Evolutionary conservation across 1,140 invertebrate genomes (phyloP), one percentile per base, ranked within the genome.

Genomic region (Conus betulinus): DNA sequence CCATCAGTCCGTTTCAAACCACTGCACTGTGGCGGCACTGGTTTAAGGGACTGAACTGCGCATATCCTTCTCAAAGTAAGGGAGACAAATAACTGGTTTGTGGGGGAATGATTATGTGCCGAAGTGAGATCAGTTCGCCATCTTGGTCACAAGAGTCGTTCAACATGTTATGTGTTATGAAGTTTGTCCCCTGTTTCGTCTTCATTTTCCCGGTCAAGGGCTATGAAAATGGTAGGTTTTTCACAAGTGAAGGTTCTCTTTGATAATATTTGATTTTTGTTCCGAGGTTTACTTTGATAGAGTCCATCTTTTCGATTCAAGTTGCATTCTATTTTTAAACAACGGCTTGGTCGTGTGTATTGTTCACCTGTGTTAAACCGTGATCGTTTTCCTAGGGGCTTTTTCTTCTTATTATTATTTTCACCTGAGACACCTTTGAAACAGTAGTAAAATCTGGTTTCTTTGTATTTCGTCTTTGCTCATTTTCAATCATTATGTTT

Each of bases 141-240:
- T 78, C n/a, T 78, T 78, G 76, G 76, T 39, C 39, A 25, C 25
- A 27, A 27, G 25, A 11, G 27, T 6, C 15, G 76, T 78, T 27
- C 23, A 27, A 78, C 76, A 78, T 78, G 76, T 39, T 78, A 25
- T 78, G 76, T 23, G 23, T 39, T 2, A 5, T 39, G 76, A 11
- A 39, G 6, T 78, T 27, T 78, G 5, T 78, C 25, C 5, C 27
- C n/a, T 39, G 23, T 13, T 39, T 78, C 5, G 11, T 15, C 25
- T 27, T 78, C 76, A 78, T 78, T 3, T 7, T 39, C n/a, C 5
- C 11, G 6, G 76, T 78, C 15, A 8, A 39, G 13, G 76, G 76
- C 8, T 11, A 78, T 15, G 76, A 78, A 78, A 78, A 78, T 78
- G 76, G 76, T 78, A 78, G 23, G 76, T 78, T 15, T 15, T 78